Evolutionary conservation across 1,140 invertebrate species (phyloP).

Genomic region (Bombus breviceps): DNA sequence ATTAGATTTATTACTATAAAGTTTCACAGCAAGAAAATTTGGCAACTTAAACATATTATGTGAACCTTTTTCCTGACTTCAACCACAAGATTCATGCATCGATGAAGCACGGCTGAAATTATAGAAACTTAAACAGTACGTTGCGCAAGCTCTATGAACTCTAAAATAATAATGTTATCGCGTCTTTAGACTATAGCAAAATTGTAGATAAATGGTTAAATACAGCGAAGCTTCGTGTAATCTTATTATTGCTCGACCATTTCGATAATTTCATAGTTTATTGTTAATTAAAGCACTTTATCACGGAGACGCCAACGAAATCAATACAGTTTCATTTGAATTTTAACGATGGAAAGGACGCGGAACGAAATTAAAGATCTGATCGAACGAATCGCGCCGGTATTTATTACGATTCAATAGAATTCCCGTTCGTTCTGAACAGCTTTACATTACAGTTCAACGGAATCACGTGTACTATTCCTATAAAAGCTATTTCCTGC

Average conservation of each 20-base stretch:
- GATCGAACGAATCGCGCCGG: neutral
- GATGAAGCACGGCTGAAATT: neutral
- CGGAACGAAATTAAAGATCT: conserved; percentile 15
- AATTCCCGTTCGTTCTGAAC: neutral
- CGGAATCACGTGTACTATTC: conserved; percentile 2
- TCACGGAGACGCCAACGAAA: neutral
- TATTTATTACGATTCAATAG: conserved; percentile 19
- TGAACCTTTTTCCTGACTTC: neutral
- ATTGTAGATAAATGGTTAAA: neutral
- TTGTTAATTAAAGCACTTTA: neutral
- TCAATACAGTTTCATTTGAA: conserved; percentile 5
- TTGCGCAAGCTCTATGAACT: no score
- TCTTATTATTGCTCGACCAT: neutral
- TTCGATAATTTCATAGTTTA: neutral
- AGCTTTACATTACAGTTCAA: neutral
- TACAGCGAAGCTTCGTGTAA: no score
- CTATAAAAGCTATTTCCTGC: conserved; percentile 33
- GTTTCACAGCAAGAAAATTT: neutral
- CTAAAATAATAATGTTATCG: neutral
- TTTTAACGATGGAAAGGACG: neutral
- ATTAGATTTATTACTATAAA: neutral
- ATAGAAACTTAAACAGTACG: neutral
- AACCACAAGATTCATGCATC: neutral
- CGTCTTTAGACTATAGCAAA: neutral
- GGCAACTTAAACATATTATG: no score